A percentile compares a stretch with the other conserved stretches of the same genome.
Conservation (phyloP, 1,140 invertebrate species). For the Portunus trituberculatus region DNA sequence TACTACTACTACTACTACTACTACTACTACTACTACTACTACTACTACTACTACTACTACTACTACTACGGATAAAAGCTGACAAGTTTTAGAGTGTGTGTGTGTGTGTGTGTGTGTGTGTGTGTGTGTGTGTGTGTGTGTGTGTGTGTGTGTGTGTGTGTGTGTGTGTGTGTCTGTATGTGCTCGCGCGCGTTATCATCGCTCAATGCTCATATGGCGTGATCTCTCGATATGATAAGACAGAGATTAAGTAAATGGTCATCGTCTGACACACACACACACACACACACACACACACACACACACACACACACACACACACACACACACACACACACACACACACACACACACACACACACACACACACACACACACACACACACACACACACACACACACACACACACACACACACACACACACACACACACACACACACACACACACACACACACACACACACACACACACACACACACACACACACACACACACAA, state of each 20-base stretch:
- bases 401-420: constrained; percentile 57
- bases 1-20: background rate
- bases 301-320: constrained; percentile 57
- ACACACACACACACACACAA: constrained; percentile 57
- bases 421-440: constrained; percentile 53
- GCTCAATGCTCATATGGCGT: background rate
- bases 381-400: constrained; percentile 46
- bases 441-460: constrained; percentile 49
- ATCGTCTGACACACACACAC: constrained; percentile 32
- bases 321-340: constrained; percentile 50
- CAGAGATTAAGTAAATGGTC: background rate
- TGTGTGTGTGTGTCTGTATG: background rate
- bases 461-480: constrained; percentile 46
- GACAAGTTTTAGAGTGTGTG: background rate
- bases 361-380: constrained; percentile 49
- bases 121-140: background rate
- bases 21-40: background rate
- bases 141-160: background rate
- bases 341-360: constrained; percentile 56
- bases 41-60: constrained; percentile 1
- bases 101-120: background rate
- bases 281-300: constrained; percentile 47
- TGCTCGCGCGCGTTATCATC: background rate
- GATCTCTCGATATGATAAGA: background rate
- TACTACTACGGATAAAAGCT: background rate